Evolutionary conservation across 2,797 vertebrate genomes (phyloP), one percentile per base, ranked within the genome.

Genomic region (Valencia hispanica): DNA sequence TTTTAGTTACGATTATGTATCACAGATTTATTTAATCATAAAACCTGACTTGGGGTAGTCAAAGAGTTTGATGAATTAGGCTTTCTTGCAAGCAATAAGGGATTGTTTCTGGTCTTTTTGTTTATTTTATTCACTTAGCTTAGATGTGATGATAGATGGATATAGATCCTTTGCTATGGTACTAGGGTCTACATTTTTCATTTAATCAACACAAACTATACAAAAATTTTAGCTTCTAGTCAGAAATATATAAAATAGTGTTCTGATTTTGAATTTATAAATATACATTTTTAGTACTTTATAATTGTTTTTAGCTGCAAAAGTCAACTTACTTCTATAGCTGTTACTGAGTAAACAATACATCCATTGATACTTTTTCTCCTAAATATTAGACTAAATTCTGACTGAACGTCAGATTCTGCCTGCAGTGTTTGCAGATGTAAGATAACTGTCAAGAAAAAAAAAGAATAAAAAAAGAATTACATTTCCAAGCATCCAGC

Each of bases 1-100:
- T 75, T 83, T 30, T 71, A 18, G 50, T 55, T 73, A 27, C 36
- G 50, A 68, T 70, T 48, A 66, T 34, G 18, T 17, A 68, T 27
- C n/a, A 63, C 41, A 61, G 68, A 55, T 41, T 12, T 43, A 7
- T n/a, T 41, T 41, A 17, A 68, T 68, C n/a, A 22, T 27, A 43
- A 27, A n/a, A 53, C 8, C 7, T 53, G 25, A 55, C 5, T 7
- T 27, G 11, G 63, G 11, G 34, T 65, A 39, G 39, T 39, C 17
- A 9, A 11, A 27, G 2, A 59, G 14, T 59, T 66, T n/a, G 39
- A 36, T 65, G 20, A 65, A 25, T 22, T 65, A 43, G 11, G 14
- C 8, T 17, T 43, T n/a, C 14, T 66, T 43, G 11, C 25, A 41
- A 41, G 63, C 53, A 27, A 12, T 55, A 55, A 55, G 1, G 9